Evolutionary conservation across 2,113 vertebrate species (phyloP), one percentile per base, ranked within the genome.

Genomic region (Leptobrachium ailaonicum): DNA sequence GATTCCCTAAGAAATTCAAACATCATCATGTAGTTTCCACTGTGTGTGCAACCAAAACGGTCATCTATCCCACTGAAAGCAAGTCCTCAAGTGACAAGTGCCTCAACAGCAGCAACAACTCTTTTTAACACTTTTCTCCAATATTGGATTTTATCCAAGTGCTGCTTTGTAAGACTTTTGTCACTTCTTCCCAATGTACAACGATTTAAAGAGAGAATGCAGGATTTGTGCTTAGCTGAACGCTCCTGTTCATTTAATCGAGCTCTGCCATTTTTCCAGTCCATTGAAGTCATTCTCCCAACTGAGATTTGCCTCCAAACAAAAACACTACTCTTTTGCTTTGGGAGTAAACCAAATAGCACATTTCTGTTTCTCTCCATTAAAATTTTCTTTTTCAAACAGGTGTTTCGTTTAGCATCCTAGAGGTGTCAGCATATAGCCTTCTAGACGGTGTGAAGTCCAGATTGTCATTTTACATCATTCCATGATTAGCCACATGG

Each of bases 91-190:
- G 12, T 62, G n/a, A 6, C 11, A 62, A 62, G 58, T 62, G 58
- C 58, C 58, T 62, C 13, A 62, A 62, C 58, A 62, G 58, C 58
- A 62, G 58, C 58, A 62, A 62, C 12, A 62, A 62, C 58, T 62
- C 4, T 62, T 62, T 62, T 62, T 6, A 62, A 62, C 4, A 62
- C 58, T 8, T 62, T 62, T 62, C 58, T 62, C 11, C 47, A 50
- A 50, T 50, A 50, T 50, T 50, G 47, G 8, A 50, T 50, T 50
- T 50, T 8, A 50, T 50, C 47, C 4, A 8, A 50, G 8, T 1
- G 1, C 47, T 50, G 47, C 47, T 50, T 50, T 50, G 47, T 50
- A 50, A 50, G 47, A 50, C 47, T 50, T 50, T 50, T 50, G 8
- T 50, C 47, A 50, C 4, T 50, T 50, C 47, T 50, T 8, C 47